Conservation (phyloP, 2,113 vertebrate species). For the Salminus brasiliensis region DNA sequence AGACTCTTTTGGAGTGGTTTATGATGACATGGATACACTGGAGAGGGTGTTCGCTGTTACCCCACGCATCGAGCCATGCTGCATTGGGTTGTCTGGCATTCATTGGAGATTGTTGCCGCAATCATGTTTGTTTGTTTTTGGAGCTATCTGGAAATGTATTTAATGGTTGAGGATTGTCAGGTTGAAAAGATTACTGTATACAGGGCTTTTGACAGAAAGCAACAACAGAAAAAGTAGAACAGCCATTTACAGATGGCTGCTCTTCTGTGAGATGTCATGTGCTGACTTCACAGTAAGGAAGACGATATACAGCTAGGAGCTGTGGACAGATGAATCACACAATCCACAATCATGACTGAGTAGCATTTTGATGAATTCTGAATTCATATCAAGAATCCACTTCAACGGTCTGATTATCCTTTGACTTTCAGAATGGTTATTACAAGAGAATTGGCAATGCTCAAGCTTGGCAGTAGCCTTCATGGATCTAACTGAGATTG, state of each 20-base stretch:
- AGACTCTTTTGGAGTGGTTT: neutral
- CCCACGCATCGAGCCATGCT: neutral
- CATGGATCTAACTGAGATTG: neutral
- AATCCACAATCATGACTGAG: constrained; percentile 1
- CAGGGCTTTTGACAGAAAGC: constrained; percentile 53
- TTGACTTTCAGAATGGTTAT: neutral
- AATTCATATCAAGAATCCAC: neutral
- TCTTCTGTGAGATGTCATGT: constrained; percentile 15
- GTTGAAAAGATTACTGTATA: constrained; percentile 51
- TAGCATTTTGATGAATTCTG: neutral
- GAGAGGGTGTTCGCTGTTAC: constrained; percentile 10
- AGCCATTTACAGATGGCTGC: constrained; percentile 44
- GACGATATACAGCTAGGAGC: constrained; percentile 2
- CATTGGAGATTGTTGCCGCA: constrained; percentile 50
- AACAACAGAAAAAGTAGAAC: constrained; percentile 49
- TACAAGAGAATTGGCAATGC: neutral
- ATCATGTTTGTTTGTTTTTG: constrained; percentile 68
- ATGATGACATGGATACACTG: constrained; percentile 4
- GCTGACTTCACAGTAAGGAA: constrained; percentile 13
- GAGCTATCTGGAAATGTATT: constrained; percentile 59
- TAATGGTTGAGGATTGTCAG: constrained; percentile 41
- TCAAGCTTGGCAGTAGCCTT: neutral
- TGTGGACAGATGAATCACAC: neutral
- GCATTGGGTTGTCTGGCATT: constrained; percentile 47
- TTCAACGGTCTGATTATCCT: neutral